These are phyloP conservation scores for Pelobates cultripes DNA, from an alignment of 2,797 vertebrate genomes.

Conservation along the genomic window DNA sequence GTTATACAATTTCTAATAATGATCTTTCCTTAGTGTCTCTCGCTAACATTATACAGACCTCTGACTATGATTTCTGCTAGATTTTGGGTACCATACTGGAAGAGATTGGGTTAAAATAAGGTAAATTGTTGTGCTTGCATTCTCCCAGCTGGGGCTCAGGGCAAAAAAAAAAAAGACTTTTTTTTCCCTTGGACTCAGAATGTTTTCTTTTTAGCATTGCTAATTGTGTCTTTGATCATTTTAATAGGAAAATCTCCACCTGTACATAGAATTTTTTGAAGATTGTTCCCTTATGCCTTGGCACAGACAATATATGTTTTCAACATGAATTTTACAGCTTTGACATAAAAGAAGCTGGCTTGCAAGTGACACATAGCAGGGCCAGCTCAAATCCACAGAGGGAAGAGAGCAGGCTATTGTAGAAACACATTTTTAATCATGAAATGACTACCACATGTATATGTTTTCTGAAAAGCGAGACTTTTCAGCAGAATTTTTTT, in stretches of 20 bases:
- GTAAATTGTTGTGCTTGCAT: conserved; percentile 10
- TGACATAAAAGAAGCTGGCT: conserved; percentile 56
- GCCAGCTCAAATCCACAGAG: conserved; percentile 48
- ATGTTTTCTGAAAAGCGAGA: conserved; percentile 39
- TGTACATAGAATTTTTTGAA: conserved; percentile 51
- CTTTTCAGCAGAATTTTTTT: background rate
- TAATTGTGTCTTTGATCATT: conserved; percentile 57
- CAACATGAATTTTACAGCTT: conserved; percentile 55
- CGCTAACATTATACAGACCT: too few relatives aligned
- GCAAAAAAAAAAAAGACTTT: conserved; percentile 24
- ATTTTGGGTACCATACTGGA: background rate
- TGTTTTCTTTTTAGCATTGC: conserved; percentile 53
- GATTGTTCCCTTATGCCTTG: conserved; percentile 56
- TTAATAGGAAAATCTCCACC: conserved; percentile 57
- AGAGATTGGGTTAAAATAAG: conserved; percentile 29
- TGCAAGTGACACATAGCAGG: conserved; percentile 56
- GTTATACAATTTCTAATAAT: too few relatives aligned
- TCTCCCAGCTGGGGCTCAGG: conserved; percentile 39
- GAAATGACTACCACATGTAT: conserved; percentile 56
- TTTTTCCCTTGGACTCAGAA: conserved; percentile 50
- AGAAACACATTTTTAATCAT: conserved; percentile 55
- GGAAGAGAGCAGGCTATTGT: conserved; percentile 48
- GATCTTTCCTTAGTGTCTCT: too few relatives aligned
- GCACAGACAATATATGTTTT: conserved; percentile 56
- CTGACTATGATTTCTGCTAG: background rate